Percentiles rank a stretch among this genome's conserved stretches.
These are phyloP conservation scores for Caenorhabditis sp. DNA, from an alignment of 2,888 invertebrate genomes.

Conservation along the genomic window DNA sequence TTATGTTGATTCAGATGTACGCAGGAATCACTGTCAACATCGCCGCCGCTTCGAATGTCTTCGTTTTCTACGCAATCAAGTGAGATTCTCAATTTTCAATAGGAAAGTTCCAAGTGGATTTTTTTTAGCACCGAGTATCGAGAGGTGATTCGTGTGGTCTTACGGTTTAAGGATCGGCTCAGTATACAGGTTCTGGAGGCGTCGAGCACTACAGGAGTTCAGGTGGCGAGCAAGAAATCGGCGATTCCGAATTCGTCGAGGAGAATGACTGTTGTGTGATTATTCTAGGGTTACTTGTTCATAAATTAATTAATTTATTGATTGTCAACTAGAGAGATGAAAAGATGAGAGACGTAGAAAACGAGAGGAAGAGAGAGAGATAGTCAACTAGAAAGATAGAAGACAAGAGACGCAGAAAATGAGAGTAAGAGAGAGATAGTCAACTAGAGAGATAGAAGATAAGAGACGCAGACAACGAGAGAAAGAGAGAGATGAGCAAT, in stretches of 20 bases:
- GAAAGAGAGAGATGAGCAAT: too few species aligned
- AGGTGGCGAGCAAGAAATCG: not conserved
- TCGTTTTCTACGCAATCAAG: constrained; percentile 47
- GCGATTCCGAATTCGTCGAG: not conserved
- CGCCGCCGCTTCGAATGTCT: constrained; percentile 39
- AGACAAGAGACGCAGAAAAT: too few species aligned
- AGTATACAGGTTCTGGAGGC: constrained; percentile 10
- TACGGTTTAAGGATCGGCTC: constrained; percentile 20
- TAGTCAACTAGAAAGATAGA: too few species aligned
- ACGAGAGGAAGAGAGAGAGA: too few species aligned
- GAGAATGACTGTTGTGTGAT: constrained; percentile 18
- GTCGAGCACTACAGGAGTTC: constrained; percentile 2
- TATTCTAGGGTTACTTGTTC: too few species aligned
- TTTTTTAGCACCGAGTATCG: constrained; percentile 32
- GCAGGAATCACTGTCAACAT: constrained; percentile 49
- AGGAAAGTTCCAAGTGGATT: not conserved
- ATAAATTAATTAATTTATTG: too few species aligned
- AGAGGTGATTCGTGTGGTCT: constrained; percentile 26
- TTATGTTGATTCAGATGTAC: constrained; percentile 42
- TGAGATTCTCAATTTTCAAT: constrained; percentile 3
- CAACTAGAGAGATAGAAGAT: too few species aligned
- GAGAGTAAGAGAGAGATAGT: too few species aligned
- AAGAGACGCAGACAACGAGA: too few species aligned
- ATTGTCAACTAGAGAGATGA: too few species aligned
- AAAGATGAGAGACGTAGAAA: too few species aligned